Base-by-base conservation (phyloP, 2,888 invertebrate species). In the Polydesmus complanatus region DNA sequence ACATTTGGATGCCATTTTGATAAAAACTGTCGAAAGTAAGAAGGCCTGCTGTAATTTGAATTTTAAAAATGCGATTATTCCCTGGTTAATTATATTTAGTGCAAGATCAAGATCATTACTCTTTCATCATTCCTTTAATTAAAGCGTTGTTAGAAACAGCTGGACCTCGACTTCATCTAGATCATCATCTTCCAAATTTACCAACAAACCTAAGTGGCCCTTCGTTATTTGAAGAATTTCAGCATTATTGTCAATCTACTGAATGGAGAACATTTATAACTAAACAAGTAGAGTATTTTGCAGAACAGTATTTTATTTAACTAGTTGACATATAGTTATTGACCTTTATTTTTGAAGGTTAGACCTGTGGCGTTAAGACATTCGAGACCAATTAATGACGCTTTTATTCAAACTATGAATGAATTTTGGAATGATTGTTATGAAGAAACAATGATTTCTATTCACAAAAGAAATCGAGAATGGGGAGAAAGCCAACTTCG, bases 341-440 rank as follows among this genome's bases (percentile, higher is more conserved):
- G 47, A 49, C 49, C 60, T 62, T 62, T 63, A 62, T 69, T 70
- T 1, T 19, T 26, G 5, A 69, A 80, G 80, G 74, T 80, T 14
- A 74, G 76, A 64, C 80, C 81, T 1, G 74, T 80, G 55, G 77
- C 76, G 67, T 77, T 78, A 63, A 74, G 75, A 54, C 81, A 81
- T 67, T 76, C 77, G 47, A 25, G 62, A 75, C 78, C 49, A 78
- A 77, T 65, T 26, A 37, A 61, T 23, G 21, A 51, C 3, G 23
- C 25, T n/a, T 69, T 79, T 48, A 77, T 77, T 68, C 78, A 79
- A 68, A 74, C 77, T 3, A 78, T 81, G 68, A 78, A 79, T 69
- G 76, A 75, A 5, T 81, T 78, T 71, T 81, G 81, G 80, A 78
- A 78, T 19, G 78, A 80, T 64, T 81, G 81, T 68, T 80, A 80